These are phyloP conservation scores for Brachyistius frenatus DNA, from an alignment of 2,113 vertebrate genomes.

Conservation along the genomic window DNA sequence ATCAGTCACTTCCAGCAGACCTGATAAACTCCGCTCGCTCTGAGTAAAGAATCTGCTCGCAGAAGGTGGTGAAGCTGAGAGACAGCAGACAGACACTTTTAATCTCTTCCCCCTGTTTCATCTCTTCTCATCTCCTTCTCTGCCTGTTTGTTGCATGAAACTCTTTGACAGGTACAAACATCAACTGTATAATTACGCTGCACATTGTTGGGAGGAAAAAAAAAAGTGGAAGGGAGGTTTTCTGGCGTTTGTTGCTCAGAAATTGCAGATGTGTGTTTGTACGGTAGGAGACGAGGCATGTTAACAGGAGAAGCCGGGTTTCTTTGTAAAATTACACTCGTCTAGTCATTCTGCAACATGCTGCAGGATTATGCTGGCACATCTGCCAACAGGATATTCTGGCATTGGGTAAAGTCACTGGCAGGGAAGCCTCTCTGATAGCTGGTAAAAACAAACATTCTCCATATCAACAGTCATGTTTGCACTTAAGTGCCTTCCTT, in stretches of 20 bases:
- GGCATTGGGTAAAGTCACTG: not conserved
- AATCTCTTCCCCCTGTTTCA: conserved; percentile 46
- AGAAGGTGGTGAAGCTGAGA: conserved; percentile 45
- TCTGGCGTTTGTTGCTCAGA: conserved; percentile 36
- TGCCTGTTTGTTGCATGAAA: conserved; percentile 54
- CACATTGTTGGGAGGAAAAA: conserved; percentile 34
- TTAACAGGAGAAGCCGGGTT: conserved; percentile 5
- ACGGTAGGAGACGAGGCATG: not conserved
- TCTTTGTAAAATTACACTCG: conserved; percentile 15
- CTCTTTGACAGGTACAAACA: conserved; percentile 63
- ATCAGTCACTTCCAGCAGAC: conserved; percentile 66
- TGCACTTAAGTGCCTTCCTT: not conserved
- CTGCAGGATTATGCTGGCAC: conserved; percentile 15
- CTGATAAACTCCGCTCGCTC: conserved; percentile 56
- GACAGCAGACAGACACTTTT: conserved; percentile 55
- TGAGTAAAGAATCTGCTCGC: conserved; percentile 51
- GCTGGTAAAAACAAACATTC: conserved; percentile 13
- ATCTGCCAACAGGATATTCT: not conserved
- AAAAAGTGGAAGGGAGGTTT: conserved; percentile 17
- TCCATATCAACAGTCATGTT: conserved; percentile 1
- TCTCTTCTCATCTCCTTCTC: conserved; percentile 31
- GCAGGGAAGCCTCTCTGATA: not conserved
- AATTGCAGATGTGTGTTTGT: conserved; percentile 20
- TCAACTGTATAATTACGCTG: conserved; percentile 51
- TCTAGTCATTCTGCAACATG: conserved; percentile 31